Conservation (phyloP, 2,888 invertebrate genomes). For the Cristatella mucedo region DNA sequence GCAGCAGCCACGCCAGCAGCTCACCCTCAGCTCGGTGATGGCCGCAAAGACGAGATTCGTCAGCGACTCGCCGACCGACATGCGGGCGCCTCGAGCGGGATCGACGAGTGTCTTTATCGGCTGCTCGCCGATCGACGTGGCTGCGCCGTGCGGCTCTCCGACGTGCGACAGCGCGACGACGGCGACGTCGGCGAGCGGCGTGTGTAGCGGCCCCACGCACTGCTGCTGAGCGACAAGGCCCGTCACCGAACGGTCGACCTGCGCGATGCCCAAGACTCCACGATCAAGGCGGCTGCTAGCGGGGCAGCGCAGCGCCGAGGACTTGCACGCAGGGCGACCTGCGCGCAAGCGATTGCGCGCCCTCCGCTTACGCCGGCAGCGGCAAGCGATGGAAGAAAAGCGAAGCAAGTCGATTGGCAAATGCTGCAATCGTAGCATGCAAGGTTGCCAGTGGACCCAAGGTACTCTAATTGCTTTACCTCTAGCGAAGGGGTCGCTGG, state of each 20-base stretch:
- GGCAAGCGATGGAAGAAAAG: no score
- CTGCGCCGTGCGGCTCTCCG: slow-evolving; percentile 64
- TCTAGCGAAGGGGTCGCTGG: no score
- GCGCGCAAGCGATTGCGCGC: no score
- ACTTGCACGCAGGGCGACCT: no score
- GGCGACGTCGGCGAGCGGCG: slow-evolving; percentile 84
- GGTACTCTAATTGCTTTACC: no score
- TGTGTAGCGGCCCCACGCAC: slow-evolving; percentile 89
- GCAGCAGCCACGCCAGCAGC: neutral
- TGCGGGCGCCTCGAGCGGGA: slow-evolving; percentile 70
- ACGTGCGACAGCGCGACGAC: slow-evolving; percentile 67
- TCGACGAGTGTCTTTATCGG: slow-evolving; percentile 77
- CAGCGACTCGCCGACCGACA: slow-evolving; percentile 83
- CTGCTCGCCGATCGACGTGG: slow-evolving; percentile 89
- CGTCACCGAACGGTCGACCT: slow-evolving; percentile 61
- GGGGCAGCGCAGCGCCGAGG: no score
- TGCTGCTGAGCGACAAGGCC: slow-evolving; percentile 93
- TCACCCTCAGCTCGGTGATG: slow-evolving; percentile 43
- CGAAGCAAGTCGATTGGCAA: no score
- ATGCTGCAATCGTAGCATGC: neutral
- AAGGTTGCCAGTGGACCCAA: no score
- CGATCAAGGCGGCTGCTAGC: no score
- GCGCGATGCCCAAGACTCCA: no score
- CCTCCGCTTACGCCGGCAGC: no score
- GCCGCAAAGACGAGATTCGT: slow-evolving; percentile 71